phyloP scores from a whole-genome alignment of 2,888 invertebrate species.

The Linyphia triangularis region DNA sequence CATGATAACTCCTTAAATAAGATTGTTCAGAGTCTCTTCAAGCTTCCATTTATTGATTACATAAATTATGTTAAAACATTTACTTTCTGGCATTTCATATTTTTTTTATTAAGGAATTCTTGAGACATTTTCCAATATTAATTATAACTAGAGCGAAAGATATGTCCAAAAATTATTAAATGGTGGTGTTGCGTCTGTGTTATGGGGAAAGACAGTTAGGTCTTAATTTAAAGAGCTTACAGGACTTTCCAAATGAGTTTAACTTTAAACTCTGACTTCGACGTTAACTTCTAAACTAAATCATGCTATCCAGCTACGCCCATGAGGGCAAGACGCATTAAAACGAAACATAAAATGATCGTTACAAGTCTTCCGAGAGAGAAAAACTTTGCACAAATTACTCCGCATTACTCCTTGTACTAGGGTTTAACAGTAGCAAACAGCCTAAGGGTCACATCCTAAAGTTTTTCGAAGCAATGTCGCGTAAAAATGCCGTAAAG shows the following conservation, averaged over 20 bases:
- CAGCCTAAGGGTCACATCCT: background rate
- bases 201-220: background rate
- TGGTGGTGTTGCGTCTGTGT: too few species aligned
- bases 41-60: too few species aligned
- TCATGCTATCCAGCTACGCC: slow-evolving; percentile 1
- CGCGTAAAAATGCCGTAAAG: slow-evolving; percentile 23
- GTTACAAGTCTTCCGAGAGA: slow-evolving; percentile 7
- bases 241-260: background rate
- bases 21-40: too few species aligned
- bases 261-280: background rate
- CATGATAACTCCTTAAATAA: too few species aligned
- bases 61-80: too few species aligned
- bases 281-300: slow-evolving; percentile 12
- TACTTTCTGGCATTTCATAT: too few species aligned
- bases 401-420: slow-evolving; percentile 8
- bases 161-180: too few species aligned
- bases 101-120: too few species aligned
- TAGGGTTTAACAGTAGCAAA: background rate
- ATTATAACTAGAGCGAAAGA: too few species aligned
- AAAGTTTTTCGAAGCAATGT: slow-evolving; percentile 33
- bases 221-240: background rate
- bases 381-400: slow-evolving; percentile 15
- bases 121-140: too few species aligned
- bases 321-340: slow-evolving; percentile 9
- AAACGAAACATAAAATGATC: slow-evolving; percentile 33